phyloP scores from a whole-genome alignment of 2,113 vertebrate species.

The Electrona antarctica region DNA sequence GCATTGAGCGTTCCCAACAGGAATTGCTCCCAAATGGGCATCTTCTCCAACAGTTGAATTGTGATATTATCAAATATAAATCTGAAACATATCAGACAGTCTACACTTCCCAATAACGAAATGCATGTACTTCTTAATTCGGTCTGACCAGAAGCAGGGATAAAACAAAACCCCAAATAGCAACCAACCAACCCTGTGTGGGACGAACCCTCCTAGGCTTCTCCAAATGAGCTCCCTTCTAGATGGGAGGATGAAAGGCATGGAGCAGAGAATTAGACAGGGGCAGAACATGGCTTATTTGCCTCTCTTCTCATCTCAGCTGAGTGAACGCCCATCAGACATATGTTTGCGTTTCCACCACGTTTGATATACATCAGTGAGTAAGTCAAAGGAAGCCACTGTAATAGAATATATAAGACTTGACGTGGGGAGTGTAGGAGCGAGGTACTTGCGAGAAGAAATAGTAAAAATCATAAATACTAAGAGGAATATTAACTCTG shows the following conservation, averaged over 20 bases:
- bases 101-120: too few species aligned
- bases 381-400: constrained; percentile 11
- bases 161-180: too few species aligned
- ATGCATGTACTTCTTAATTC: too few species aligned
- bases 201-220: constrained; percentile 10
- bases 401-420: constrained; percentile 6
- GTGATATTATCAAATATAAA: too few species aligned
- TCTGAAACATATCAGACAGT: too few species aligned
- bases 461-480: constrained; percentile 1
- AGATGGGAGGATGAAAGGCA: constrained; percentile 42
- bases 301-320: constrained; percentile 17
- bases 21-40: too few species aligned
- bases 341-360: not conserved
- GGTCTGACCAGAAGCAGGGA: too few species aligned
- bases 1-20: too few species aligned
- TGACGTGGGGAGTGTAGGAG: constrained; percentile 1
- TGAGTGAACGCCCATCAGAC: constrained; percentile 2
- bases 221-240: constrained; percentile 45
- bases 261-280: constrained; percentile 20
- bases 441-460: not conserved
- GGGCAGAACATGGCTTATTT: constrained; percentile 8
- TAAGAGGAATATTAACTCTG: not conserved
- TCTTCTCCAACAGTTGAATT: too few species aligned
- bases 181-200: too few species aligned
- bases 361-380: constrained; percentile 44